These are phyloP conservation scores for Falco concolor DNA, from an alignment of 2,797 vertebrate genomes.

Conservation along the genomic window DNA sequence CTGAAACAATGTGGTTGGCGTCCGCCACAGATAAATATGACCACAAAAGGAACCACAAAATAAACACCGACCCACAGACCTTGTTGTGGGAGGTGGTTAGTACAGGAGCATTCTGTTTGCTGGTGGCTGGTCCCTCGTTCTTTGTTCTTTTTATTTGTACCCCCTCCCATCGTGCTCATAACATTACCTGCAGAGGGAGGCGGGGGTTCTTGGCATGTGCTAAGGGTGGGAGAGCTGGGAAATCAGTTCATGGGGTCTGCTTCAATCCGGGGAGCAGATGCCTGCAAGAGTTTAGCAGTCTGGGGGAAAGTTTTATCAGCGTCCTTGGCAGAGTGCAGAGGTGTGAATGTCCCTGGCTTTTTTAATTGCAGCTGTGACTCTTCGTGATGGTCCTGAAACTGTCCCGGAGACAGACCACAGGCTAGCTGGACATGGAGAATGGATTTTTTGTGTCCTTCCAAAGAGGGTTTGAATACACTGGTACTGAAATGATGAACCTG, in stretches of 20 bases:
- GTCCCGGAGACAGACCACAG: not conserved
- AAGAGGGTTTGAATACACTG: not conserved
- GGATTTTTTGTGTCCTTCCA: not conserved
- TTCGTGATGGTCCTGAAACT: not conserved
- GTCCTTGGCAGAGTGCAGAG: not conserved
- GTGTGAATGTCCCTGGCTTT: not conserved
- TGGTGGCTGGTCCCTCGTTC: not conserved
- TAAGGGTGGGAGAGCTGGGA: not conserved
- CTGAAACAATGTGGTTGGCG: not conserved
- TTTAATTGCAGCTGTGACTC: not conserved
- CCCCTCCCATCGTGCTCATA: not conserved
- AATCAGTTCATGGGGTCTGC: not conserved
- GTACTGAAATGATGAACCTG: not conserved
- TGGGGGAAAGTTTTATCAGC: not conserved
- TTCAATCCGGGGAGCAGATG: not conserved
- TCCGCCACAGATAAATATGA: not conserved
- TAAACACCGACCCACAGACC: fast-evolving
- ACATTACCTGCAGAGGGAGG: not conserved
- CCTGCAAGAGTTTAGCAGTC: not conserved
- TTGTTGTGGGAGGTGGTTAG: not conserved
- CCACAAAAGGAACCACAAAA: not conserved
- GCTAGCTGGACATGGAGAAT: not conserved
- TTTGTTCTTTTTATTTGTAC: not conserved
- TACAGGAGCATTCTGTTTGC: not conserved
- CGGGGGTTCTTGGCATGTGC: not conserved